These are phyloP conservation scores for Zaprionus vittiger DNA, from an alignment of 1,140 invertebrate species.

Conservation along the genomic window DNA sequence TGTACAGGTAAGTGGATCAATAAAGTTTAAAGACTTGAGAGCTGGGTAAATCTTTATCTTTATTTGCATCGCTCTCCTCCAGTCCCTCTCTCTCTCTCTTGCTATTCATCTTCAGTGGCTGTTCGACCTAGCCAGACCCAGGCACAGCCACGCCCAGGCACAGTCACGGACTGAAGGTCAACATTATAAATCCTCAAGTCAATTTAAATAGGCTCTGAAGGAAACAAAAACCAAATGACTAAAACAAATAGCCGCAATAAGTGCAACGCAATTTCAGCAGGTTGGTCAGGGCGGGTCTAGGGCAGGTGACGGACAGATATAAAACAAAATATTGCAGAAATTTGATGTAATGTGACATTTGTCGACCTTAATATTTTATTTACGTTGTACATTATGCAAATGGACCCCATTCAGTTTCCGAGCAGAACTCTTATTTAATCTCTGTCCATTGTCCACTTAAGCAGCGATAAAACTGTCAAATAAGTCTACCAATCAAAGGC, in stretches of 20 bases:
- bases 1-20: not conserved
- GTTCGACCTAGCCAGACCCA: not conserved
- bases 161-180: not conserved
- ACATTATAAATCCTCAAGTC: slow-evolving; percentile 2
- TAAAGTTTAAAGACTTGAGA: not conserved
- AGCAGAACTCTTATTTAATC: not conserved
- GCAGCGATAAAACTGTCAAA: not conserved
- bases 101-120: not conserved
- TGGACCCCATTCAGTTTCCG: not conserved
- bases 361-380: not conserved
- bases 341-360: slow-evolving; percentile 1
- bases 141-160: not conserved
- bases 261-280: not conserved
- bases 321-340: slow-evolving; percentile 3
- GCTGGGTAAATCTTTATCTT: not conserved
- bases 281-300: not conserved
- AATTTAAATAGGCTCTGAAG: not conserved
- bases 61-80: not conserved
- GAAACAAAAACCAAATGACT: slow-evolving; percentile 5
- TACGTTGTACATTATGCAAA: not conserved
- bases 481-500: not conserved
- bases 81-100: not conserved
- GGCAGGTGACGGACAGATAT: not conserved
- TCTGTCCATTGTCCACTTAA: not conserved
- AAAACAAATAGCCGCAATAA: slow-evolving; percentile 13